Conservation (phyloP, 30 jellyfish, hydroid and myxozoan species). For the Chrysaora quinquecirrha region DNA sequence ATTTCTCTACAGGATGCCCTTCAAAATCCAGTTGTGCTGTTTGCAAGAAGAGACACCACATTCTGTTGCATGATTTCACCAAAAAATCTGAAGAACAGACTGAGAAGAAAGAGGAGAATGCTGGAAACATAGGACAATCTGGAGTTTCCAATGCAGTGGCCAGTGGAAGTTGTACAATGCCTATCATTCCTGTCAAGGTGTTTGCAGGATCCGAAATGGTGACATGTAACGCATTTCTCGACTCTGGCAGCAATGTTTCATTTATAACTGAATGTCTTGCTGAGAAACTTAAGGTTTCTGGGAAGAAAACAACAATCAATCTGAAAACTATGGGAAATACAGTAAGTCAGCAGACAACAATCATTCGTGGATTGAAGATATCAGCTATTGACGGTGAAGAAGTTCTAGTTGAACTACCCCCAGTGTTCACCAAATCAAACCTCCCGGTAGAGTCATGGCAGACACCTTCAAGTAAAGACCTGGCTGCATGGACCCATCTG, state of each 20-base stretch:
- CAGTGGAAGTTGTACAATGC: slow-evolving; percentile 28
- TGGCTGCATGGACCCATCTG: background rate
- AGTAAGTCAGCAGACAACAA: slow-evolving; percentile 28
- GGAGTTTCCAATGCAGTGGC: background rate
- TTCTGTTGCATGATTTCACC: background rate
- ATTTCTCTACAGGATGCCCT: slow-evolving; percentile 30
- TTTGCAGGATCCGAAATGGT: slow-evolving; percentile 43
- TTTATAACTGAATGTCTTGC: slow-evolving; percentile 31
- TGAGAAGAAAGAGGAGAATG: background rate
- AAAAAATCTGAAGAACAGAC: slow-evolving; percentile 18
- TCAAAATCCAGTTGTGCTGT: slow-evolving; percentile 28
- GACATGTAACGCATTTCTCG: slow-evolving; percentile 61
- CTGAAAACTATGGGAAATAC: slow-evolving; percentile 8
- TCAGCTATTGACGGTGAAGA: slow-evolving; percentile 40
- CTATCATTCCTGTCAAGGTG: slow-evolving; percentile 46
- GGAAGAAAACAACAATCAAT: slow-evolving; percentile 43
- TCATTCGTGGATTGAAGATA: slow-evolving; percentile 21
- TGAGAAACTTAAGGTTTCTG: slow-evolving; percentile 45
- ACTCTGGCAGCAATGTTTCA: slow-evolving; percentile 55
- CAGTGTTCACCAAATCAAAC: slow-evolving; percentile 26
- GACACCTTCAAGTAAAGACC: slow-evolving; percentile 33
- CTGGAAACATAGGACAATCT: background rate
- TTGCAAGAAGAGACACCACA: slow-evolving; percentile 21
- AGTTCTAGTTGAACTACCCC: slow-evolving; percentile 34
- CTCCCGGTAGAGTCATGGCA: slow-evolving; percentile 42